Evolutionary conservation across 2,888 invertebrate species (phyloP).

Genomic region (Crematogaster levior): DNA sequence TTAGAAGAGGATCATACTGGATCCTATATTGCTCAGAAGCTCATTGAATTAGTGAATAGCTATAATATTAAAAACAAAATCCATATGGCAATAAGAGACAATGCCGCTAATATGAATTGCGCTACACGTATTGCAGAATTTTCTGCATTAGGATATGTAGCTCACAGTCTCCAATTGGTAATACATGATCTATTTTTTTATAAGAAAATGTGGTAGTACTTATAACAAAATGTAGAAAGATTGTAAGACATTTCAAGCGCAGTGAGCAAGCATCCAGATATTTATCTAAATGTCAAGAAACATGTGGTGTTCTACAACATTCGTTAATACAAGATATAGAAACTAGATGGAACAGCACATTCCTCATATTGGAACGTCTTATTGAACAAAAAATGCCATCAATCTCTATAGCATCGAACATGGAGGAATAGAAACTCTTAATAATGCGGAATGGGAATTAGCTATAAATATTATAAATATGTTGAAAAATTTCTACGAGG

Average conservation of each 20-base stretch:
- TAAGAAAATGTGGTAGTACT: not conserved
- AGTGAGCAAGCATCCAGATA: constrained; percentile 7
- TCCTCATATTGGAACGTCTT: not conserved
- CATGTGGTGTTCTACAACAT: not conserved
- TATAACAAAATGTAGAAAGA: not conserved
- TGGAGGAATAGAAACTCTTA: not conserved
- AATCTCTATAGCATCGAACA: not conserved
- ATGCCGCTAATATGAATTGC: constrained; percentile 15
- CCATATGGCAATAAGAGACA: not conserved
- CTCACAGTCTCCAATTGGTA: not conserved
- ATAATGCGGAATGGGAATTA: constrained; percentile 4
- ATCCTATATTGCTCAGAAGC: not conserved
- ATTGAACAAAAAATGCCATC: constrained; percentile 7
- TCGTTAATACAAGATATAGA: not conserved
- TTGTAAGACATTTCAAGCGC: not conserved
- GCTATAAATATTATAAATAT: not conserved
- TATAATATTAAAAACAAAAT: constrained; percentile 1
- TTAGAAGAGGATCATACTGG: constrained; percentile 9
- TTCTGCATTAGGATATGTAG: constrained; percentile 2
- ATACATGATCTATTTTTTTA: not conserved
- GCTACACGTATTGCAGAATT: constrained; percentile 3
- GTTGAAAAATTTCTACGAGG: not conserved
- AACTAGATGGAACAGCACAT: constrained; percentile 1
- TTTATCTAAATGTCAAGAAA: constrained; percentile 10
- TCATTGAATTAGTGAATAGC: not conserved